Evolutionary conservation across 2,797 vertebrate genomes (phyloP).

Genomic region (Ceyx erithaca): DNA sequence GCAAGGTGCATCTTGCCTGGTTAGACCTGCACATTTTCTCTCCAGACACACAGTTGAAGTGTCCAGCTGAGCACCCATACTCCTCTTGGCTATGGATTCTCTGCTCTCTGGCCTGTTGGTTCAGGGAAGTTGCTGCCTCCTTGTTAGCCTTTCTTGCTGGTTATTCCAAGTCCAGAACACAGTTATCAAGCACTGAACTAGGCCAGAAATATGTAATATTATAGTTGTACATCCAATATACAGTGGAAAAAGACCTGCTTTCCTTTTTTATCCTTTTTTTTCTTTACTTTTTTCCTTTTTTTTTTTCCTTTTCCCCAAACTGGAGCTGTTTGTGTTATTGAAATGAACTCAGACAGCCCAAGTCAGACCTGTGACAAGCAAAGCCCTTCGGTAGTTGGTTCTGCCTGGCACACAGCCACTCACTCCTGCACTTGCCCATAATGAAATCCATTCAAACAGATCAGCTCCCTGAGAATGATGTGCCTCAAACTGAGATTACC

Average conservation of each 20-base stretch:
- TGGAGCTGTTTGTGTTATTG: constrained; percentile 61
- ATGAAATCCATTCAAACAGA: constrained; percentile 61
- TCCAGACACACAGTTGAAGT: not conserved
- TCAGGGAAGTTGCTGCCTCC: not conserved
- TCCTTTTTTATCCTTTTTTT: not conserved
- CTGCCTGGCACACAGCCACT: constrained; percentile 67
- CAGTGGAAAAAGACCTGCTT: not conserved
- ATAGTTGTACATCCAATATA: constrained; percentile 51
- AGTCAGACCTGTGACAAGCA: constrained; percentile 68
- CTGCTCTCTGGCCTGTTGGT: not conserved
- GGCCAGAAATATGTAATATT: not conserved
- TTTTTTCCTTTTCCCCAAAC: not conserved
- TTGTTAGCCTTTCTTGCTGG: not conserved
- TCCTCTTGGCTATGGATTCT: not conserved
- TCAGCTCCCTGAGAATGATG: constrained; percentile 40
- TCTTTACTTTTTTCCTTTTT: not conserved
- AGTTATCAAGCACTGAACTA: not conserved
- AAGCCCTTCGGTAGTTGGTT: constrained; percentile 48
- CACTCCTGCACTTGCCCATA: constrained; percentile 56
- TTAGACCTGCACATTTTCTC: not conserved
- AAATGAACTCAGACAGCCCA: constrained; percentile 70
- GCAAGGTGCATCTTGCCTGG: not conserved
- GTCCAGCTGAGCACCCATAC: rapidly evolving
- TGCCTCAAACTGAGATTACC: not conserved
- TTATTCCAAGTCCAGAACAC: not conserved